A percentile compares a stretch with the other conserved stretches of the same genome.
Conservation (phyloP, 2,888 invertebrate species). For the Latrodectus elegans region DNA sequence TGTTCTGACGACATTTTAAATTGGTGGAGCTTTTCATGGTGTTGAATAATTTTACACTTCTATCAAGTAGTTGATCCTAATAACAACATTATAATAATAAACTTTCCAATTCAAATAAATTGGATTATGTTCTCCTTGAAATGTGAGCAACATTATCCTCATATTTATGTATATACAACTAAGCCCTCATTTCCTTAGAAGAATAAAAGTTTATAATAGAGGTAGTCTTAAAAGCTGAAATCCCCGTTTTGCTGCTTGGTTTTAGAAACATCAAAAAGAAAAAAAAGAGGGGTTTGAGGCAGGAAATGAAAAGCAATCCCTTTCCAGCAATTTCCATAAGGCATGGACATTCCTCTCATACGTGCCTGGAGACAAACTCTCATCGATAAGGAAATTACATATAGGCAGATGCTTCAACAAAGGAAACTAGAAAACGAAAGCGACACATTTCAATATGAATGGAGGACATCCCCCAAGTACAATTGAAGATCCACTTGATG, state of each 20-base stretch:
- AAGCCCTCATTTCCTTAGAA: neutral
- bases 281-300: neutral
- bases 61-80: too few species aligned
- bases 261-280: neutral
- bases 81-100: too few species aligned
- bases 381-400: conserved; percentile 13
- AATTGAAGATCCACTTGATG: conserved; percentile 37
- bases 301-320: neutral
- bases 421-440: conserved; percentile 6
- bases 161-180: too few species aligned
- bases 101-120: too few species aligned
- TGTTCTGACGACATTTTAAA: too few species aligned
- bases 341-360: neutral
- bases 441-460: conserved; percentile 20
- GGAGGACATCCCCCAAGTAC: conserved; percentile 6
- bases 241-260: neutral
- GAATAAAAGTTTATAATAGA: neutral
- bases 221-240: neutral
- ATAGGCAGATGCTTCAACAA: conserved; percentile 16
- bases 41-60: too few species aligned
- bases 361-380: neutral
- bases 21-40: too few species aligned
- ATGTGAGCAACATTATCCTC: too few species aligned
- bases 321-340: conserved; percentile 2
- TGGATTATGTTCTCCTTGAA: too few species aligned